Evolutionary conservation across 2,888 invertebrate species (phyloP).

Genomic region (Cheilosia grossa): DNA sequence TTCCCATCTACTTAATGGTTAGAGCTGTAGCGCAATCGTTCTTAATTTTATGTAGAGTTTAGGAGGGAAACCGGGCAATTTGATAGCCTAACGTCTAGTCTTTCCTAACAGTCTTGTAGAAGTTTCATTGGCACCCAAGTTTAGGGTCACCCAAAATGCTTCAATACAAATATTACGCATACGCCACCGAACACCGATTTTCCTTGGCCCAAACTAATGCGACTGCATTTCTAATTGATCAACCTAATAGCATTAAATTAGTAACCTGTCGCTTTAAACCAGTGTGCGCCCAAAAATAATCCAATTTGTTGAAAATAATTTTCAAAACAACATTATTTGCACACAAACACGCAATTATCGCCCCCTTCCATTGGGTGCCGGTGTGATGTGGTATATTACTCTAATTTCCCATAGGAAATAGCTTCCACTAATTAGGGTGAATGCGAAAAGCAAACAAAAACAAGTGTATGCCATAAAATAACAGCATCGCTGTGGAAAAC

Average conservation of each 20-base stretch:
- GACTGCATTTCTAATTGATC: not conserved
- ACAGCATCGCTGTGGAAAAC: not conserved
- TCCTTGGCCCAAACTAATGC: not conserved
- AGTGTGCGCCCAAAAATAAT: not conserved
- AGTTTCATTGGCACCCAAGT: too few relatives aligned
- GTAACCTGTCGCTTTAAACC: not conserved
- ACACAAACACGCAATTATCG: conserved; percentile 4
- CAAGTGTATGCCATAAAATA: conserved; percentile 32
- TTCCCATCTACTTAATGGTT: too few relatives aligned
- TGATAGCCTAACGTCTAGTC: too few relatives aligned
- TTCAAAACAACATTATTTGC: conserved; percentile 5
- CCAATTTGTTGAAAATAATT: conserved; percentile 7
- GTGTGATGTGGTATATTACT: conserved; percentile 10
- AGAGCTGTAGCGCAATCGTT: too few relatives aligned
- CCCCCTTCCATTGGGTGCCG: not conserved
- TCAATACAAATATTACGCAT: not conserved
- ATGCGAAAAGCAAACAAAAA: conserved; percentile 41
- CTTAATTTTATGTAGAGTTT: too few relatives aligned
- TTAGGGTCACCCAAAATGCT: not conserved
- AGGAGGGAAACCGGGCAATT: too few relatives aligned
- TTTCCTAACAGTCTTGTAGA: too few relatives aligned
- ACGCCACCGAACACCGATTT: not conserved
- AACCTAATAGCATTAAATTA: conserved; percentile 4
- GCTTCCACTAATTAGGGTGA: conserved; percentile 50
- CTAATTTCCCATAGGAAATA: conserved; percentile 59